Evolutionary conservation across 1,140 invertebrate species (phyloP).

Genomic region (Drosophila albomicans): DNA sequence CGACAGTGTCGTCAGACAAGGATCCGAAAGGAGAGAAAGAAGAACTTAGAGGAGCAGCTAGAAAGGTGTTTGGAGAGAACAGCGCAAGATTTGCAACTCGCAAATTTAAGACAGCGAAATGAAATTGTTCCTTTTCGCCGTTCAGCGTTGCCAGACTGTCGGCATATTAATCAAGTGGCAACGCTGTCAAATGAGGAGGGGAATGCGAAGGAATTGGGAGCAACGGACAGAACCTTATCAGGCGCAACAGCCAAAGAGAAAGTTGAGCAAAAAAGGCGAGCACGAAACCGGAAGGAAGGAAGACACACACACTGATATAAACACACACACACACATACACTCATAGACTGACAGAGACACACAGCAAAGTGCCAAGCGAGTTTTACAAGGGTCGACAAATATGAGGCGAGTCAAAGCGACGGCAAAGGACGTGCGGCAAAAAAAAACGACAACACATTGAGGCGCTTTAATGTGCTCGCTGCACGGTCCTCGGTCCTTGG

Average conservation of each 20-base stretch:
- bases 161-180: conserved; percentile 38
- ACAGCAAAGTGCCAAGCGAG: conserved; percentile 72
- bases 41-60: not conserved
- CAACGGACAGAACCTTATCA: conserved; percentile 32
- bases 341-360: conserved; percentile 4
- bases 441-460: conserved; percentile 64
- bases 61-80: not conserved
- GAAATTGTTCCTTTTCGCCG: not conserved
- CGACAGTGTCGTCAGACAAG: conserved; percentile 25
- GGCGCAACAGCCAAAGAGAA: conserved; percentile 46
- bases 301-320: conserved; percentile 62
- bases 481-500: not conserved
- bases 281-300: conserved; percentile 82
- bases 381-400: conserved; percentile 82
- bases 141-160: conserved; percentile 37
- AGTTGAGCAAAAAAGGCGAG: conserved; percentile 55
- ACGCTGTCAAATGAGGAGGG: conserved; percentile 21
- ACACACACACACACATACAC: conserved; percentile 20
- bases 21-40: not conserved
- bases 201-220: not conserved
- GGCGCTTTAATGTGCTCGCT: conserved; percentile 65
- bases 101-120: not conserved
- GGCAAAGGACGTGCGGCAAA: conserved; percentile 51
- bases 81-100: not conserved
- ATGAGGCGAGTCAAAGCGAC: conserved; percentile 60